phyloP scores from a whole-genome alignment of 2,797 vertebrate species.

The Petrocephalus schoutedeni region DNA sequence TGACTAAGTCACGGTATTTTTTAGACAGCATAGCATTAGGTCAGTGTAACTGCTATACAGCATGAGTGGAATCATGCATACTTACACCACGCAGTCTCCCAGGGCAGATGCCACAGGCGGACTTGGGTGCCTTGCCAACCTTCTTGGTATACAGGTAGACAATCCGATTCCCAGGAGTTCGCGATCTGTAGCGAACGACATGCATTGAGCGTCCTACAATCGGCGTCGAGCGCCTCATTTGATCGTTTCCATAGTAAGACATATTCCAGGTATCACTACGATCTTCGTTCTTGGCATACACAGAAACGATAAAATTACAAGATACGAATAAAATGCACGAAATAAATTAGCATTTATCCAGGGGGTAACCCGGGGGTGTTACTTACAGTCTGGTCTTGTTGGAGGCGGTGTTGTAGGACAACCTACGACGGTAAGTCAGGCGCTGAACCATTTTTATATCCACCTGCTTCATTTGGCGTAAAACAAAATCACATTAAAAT shows the following conservation, averaged over 20 bases:
- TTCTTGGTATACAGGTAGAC: conserved; percentile 99
- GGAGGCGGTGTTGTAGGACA: conserved; percentile 98
- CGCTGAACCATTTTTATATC: conserved; percentile 86
- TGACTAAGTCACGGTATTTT: not conserved
- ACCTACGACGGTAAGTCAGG: conserved; percentile 94
- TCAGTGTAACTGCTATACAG: not conserved
- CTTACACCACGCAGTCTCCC: conserved; percentile 95
- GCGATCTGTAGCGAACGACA: conserved; percentile 67
- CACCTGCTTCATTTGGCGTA: not conserved
- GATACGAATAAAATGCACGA: not conserved
- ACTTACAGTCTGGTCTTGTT: conserved; percentile 98
- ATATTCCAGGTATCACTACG: not conserved
- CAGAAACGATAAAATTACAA: not conserved
- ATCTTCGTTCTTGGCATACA: not conserved
- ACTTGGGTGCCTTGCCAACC: conserved; percentile 94
- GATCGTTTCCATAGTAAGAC: not conserved
- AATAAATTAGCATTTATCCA: not conserved
- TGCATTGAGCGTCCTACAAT: not conserved
- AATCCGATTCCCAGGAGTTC: conserved; percentile 93
- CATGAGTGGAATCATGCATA: conserved; percentile 25
- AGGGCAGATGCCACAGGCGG: conserved; percentile 90
- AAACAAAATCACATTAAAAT: not conserved
- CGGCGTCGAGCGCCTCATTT: not conserved
- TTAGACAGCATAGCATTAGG: not conserved
- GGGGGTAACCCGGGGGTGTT: not conserved